Evolutionary conservation across 2,113 vertebrate genomes (phyloP).

Genomic region (Gallinago media): DNA sequence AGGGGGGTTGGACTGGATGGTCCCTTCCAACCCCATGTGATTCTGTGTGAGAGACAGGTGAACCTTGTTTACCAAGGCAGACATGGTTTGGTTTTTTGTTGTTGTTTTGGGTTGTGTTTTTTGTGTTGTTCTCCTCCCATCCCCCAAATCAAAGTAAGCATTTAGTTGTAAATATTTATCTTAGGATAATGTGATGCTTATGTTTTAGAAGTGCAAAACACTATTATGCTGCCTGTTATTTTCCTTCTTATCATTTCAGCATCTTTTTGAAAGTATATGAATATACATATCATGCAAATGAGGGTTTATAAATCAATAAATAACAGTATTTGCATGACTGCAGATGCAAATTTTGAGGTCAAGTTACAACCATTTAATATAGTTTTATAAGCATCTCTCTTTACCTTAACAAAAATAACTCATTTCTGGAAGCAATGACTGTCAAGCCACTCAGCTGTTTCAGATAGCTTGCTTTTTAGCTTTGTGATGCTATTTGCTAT

Average conservation of each 20-base stretch:
- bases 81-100: rapidly evolving
- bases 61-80: not conserved
- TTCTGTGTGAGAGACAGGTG: not conserved
- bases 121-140: not conserved
- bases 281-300: constrained; percentile 32
- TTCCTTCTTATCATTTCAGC: not conserved
- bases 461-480: not conserved
- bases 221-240: not conserved
- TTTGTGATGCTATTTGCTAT: not conserved
- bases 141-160: not conserved
- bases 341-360: not conserved
- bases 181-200: constrained; percentile 7
- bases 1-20: no score
- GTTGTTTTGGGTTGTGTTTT: not conserved
- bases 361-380: not conserved
- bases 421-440: not conserved
- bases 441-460: not conserved
- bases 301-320: constrained; percentile 9
- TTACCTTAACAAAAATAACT: not conserved
- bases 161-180: constrained; percentile 37
- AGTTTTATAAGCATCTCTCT: not conserved
- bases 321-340: not conserved
- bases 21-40: no score
- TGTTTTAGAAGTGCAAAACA: not conserved
- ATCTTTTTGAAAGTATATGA: constrained; percentile 1